Evolutionary conservation across 1,140 invertebrate genomes (phyloP), one percentile per base, ranked within the genome.

Genomic region (Bombus breviceps): DNA sequence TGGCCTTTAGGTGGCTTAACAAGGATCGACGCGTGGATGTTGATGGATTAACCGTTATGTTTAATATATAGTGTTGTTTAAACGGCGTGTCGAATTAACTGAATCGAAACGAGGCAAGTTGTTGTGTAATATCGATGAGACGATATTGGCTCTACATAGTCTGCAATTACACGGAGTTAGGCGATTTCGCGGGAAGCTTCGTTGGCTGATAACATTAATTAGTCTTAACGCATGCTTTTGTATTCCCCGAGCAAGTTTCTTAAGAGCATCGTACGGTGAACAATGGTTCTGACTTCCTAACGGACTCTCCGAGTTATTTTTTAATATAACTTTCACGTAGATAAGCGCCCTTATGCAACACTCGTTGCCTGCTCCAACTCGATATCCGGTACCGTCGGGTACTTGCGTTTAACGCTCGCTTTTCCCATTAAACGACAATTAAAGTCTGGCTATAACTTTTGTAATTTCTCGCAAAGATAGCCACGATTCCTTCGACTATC

Each of bases 401-500:
- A 43, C 28, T 78, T 75, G 64, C 53, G 83, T 72, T 80, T 80
- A 84, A 84, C 83, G 66, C 43, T 72, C 76, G 83, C 47, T 79
- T 84, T 71, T 79, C 75, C 53, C 76, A 57, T 84, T 84, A 84
- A 84, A 84, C 76, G 83, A 84, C 76, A 37, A 84, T 84, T 84
- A 84, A 84, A 84, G 68, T 80, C 76, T 62, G 47, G 64, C 62
- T 71, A 8, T 22, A 84, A 84, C 82, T 84, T 84, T 59, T 59
- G 39, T 39, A 84, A 84, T 79, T 84, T 84, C 66, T 76, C 37
- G 37, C 64, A 43, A 53, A 71, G 66, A 69, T 79, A 78, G 62
- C 66, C 64, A n/a, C 57, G 39, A 83, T 34, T 68, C 64, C 66
- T 84, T 71, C 59, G n/a, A 84, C 28, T 76, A 25, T 39, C 43